phyloP scores from a whole-genome alignment of 1,140 invertebrate genomes.

The Asobara japonica region DNA sequence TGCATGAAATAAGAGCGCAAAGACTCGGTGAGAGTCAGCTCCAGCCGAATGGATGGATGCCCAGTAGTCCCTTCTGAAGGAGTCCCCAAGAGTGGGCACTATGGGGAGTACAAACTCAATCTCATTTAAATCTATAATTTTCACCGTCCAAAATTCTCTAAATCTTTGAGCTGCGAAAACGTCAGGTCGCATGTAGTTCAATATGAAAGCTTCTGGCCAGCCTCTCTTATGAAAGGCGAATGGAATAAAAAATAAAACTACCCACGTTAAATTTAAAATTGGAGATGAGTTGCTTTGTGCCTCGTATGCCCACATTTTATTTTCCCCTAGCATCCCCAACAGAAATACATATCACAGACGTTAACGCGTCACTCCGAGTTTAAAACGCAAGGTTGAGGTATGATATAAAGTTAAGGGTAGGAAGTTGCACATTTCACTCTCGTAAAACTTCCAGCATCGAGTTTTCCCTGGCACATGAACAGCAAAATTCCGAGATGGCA shows the following conservation, averaged over 20 bases:
- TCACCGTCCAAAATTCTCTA: no score
- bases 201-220: background rate
- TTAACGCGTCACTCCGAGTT: slow-evolving; percentile 5
- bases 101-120: no score
- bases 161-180: no score
- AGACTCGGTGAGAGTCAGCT: no score
- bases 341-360: slow-evolving; percentile 3
- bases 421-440: slow-evolving; percentile 8
- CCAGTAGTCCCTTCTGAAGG: no score
- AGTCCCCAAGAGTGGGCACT: no score
- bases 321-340: background rate
- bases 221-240: background rate
- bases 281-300: background rate
- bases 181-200: no score
- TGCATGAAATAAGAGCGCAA: no score
- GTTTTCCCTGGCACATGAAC: background rate
- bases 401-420: slow-evolving; percentile 12
- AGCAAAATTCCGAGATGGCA: background rate
- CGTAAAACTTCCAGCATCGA: background rate
- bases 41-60: no score
- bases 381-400: background rate
- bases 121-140: no score
- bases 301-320: background rate
- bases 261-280: background rate
- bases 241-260: background rate